Evolutionary conservation across 2,888 invertebrate species (phyloP), one percentile per base, ranked within the genome.

Genomic region (Taenaris catops): DNA sequence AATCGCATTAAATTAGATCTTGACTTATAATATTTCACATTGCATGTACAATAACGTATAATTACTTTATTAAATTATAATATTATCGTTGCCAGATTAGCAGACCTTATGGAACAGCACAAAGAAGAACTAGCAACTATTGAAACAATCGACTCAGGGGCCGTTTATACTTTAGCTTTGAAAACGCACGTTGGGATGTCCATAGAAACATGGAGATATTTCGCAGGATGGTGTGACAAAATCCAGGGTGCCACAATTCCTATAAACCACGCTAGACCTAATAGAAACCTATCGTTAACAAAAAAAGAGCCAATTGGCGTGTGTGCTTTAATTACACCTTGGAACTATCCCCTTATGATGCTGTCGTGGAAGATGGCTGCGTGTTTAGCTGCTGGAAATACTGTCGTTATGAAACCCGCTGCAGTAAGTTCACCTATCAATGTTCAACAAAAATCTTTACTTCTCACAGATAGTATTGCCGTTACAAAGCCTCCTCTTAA

Each of bases 321-420:
- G 1, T 96, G 96, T 58, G 98, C 94, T 0, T 81, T 98, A 7
- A 91, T 98, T 7, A 97, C 97, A 0, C 98, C 98, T 0, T 99
- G 98, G 98, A 98, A 98, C 73, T 99, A 98, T 70, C 98, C 98
- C 0, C 83, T 99, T 4, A 98, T 99, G 98, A 99, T 98, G 98
- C 78, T 98, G 5, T 96, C 97, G 0, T 98, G 98, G 98, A 98
- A 98, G 75, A 97, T 98, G 96, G 97, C 98, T 0, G 96, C 98
- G 1, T 98, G 98, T 62, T 87, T 98, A 25, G 97, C 98, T 0
- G 97, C 98, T 4, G 98, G 98, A 17, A 98, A 98, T 66, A 97
- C 98, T 0, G 97, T 98, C 0, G 92, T 98, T 0, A 95, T 98
- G 72, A 98, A 98, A 73, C 98, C 98, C 0, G 98, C 98, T 0